Evolutionary conservation across 2,888 invertebrate genomes (phyloP).

Genomic region (Hypomecis atomaria): DNA sequence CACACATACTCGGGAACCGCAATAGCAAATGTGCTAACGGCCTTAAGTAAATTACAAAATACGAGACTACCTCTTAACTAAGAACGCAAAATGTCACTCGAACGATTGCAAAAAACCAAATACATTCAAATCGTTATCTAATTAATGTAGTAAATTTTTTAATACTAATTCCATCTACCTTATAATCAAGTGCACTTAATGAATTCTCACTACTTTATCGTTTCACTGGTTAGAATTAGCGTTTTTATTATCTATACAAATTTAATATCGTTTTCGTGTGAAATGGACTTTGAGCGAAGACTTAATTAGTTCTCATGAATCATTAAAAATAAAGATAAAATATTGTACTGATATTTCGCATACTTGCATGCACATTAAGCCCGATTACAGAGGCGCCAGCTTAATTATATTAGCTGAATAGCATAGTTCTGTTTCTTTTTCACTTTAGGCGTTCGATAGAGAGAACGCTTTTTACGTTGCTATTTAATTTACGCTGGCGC

Average conservation of each 20-base stretch:
- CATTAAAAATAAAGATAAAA: too few species aligned
- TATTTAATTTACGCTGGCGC: too few species aligned
- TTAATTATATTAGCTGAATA: too few species aligned
- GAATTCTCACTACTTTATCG: conserved; percentile 73
- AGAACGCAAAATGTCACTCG: conserved; percentile 35
- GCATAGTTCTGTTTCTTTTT: too few species aligned
- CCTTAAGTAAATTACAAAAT: conserved; percentile 21
- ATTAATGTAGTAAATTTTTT: conserved; percentile 54
- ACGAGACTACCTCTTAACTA: conserved; percentile 30
- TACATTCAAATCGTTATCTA: conserved; percentile 62
- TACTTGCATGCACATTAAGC: too few species aligned
- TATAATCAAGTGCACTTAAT: conserved; percentile 80
- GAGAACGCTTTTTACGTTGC: too few species aligned
- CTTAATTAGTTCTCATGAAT: not conserved
- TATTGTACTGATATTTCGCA: too few species aligned
- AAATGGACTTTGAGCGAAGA: conserved; percentile 12
- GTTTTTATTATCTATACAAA: conserved; percentile 49
- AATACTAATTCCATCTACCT: conserved; percentile 58
- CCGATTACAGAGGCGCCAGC: too few species aligned
- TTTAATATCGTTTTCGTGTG: conserved; percentile 4
- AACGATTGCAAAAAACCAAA: conserved; percentile 48
- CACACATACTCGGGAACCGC: too few species aligned
- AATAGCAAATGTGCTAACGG: too few species aligned
- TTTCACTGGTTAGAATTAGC: conserved; percentile 61
- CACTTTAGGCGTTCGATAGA: too few species aligned